Base-by-base conservation (phyloP, 2,888 invertebrate genomes). In the Thumatha senex region DNA sequence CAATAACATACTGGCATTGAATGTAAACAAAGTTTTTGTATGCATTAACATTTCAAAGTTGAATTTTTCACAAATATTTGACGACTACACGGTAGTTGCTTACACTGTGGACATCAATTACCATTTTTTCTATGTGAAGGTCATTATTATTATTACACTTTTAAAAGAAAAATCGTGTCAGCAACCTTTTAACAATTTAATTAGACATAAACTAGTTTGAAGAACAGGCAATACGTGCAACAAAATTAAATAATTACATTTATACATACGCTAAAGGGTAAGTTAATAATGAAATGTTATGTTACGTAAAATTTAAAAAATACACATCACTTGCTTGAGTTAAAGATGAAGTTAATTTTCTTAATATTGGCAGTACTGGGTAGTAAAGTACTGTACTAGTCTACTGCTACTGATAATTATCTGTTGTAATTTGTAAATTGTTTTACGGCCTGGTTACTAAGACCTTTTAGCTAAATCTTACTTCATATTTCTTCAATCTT, bases 1-100 rank as follows among this genome's bases (percentile, higher is more conserved):
- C 61, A 36, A 63, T 63, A 24, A 51, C 50, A 51, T 46, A 46
- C 53, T 42, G 48, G 57, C 54, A 42, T 47, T 31, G 42, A 51
- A 54, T 56, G 50, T 61, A 66, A 63, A 69, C 63, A 70, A 60
- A 55, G 34, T 49, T 34, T 30, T 41, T 47, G 29, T 31, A 40
- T 34, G 33, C 31, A 40, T 35, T 7, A 13, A 31, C 8, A 7
- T 8, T 2, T 31, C 8, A 31, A 31, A 31, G 31, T 31, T 24
- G 5, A 24, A 24, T 24, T 24, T 31, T 31, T 31, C 31, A 8
- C 11, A 10, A 2, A 31, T 8, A 10, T 31, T 31, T 31, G 31
- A 8, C 7, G n/a, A n/a, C n/a, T n/a, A n/a, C n/a, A n/a, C n/a
- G n/a, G n/a, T n/a, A n/a, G n/a, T n/a, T n/a, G n/a, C n/a, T n/a